Conservation (phyloP, 2,888 invertebrate genomes). For the Hirtodrosophila duncani region DNA sequence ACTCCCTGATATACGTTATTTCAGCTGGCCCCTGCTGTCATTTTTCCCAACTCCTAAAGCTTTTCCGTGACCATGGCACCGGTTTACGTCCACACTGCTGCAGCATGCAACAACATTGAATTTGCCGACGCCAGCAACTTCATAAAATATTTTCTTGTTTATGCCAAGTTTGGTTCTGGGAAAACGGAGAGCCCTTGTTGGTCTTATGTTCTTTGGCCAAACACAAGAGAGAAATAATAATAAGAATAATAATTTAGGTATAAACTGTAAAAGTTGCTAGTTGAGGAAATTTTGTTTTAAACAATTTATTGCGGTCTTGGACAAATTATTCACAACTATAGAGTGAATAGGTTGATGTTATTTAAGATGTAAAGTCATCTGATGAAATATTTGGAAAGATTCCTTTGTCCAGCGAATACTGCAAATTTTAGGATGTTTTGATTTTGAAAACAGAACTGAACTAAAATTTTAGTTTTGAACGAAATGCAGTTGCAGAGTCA, state of each 20-base stretch:
- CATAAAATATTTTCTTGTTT: conserved; percentile 32
- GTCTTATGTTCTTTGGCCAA: not conserved
- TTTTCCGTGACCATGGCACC: conserved; percentile 3
- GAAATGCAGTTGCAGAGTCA: not conserved
- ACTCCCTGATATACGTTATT: conserved; percentile 22
- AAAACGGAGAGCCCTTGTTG: not conserved
- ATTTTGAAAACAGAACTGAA: no score
- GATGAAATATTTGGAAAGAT: not conserved
- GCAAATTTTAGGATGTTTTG: no score
- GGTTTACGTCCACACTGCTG: not conserved
- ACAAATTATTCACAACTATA: not conserved
- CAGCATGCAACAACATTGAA: conserved; percentile 38
- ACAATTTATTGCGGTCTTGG: conserved; percentile 9
- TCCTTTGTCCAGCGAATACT: no score
- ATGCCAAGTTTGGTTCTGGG: conserved; percentile 2
- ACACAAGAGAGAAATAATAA: no score
- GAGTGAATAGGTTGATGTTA: no score
- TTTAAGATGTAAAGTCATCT: not conserved
- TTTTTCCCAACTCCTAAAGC: not conserved
- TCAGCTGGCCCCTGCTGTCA: conserved; percentile 31
- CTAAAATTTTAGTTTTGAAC: no score
- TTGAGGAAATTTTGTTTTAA: not conserved
- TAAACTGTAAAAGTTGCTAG: not conserved
- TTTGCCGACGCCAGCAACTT: conserved; percentile 7
- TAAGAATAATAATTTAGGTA: conserved; percentile 1